Conservation (phyloP, 2,113 vertebrate genomes). For the Prietella phreatophila region DNA sequence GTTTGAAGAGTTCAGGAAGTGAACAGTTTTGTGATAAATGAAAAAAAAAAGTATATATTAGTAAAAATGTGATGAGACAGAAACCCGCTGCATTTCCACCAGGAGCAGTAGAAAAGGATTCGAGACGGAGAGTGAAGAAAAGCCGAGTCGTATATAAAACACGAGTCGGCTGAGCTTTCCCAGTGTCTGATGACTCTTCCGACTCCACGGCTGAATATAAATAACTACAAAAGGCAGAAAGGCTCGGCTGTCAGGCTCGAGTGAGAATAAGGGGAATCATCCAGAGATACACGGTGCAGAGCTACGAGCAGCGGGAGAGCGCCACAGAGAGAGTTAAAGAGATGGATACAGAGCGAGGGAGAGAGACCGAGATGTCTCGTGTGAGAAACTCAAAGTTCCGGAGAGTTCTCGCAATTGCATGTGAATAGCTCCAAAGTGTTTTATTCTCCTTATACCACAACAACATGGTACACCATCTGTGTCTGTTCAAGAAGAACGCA, state of each 20-base stretch:
- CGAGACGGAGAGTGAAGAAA: not conserved
- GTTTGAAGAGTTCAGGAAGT: not conserved
- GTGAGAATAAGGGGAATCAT: slow-evolving; percentile 13
- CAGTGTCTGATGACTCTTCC: slow-evolving; percentile 1
- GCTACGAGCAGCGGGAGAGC: not conserved
- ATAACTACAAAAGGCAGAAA: slow-evolving; percentile 26
- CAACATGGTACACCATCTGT: not conserved
- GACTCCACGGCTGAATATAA: slow-evolving; percentile 12
- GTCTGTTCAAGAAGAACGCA: not conserved
- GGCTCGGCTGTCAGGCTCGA: slow-evolving; percentile 10
- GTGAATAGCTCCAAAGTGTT: not conserved
- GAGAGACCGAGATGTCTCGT: not conserved
- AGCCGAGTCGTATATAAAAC: not conserved
- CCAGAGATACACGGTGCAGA: slow-evolving; percentile 10
- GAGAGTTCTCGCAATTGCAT: not conserved
- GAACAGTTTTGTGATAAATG: not conserved
- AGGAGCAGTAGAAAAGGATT: not conserved
- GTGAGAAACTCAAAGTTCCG: not conserved
- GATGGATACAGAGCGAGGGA: not conserved
- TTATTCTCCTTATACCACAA: not conserved
- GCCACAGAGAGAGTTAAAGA: not conserved
- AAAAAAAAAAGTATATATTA: not conserved
- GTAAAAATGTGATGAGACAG: no score
- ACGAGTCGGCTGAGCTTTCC: not conserved
- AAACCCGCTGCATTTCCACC: not conserved